Conservation (phyloP, 1,140 invertebrate species). For the Bactericera cockerelli region DNA sequence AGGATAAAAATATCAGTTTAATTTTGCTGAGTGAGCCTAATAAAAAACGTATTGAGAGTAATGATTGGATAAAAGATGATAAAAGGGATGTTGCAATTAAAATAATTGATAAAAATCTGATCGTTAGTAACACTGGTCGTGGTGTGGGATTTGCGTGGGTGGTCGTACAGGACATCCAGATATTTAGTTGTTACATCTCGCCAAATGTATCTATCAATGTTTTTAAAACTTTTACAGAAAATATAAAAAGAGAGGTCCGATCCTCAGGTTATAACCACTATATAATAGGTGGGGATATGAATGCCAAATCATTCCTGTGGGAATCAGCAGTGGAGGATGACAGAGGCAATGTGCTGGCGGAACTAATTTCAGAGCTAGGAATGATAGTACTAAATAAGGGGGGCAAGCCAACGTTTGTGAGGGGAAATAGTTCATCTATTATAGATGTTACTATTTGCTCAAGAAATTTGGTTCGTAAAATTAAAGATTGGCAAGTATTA, state of each 20-base stretch:
- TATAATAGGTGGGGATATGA: neutral
- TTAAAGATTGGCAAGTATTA: neutral
- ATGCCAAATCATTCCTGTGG: neutral
- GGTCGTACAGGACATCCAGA: neutral
- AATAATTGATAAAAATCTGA: neutral
- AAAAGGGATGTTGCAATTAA: neutral
- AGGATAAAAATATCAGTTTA: neutral
- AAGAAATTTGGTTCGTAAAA: neutral
- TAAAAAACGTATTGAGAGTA: neutral
- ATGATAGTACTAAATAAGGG: neutral
- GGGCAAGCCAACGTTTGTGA: neutral
- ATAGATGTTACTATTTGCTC: neutral
- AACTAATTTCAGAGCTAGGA: neutral
- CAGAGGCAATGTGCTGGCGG: neutral
- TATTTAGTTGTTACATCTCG: neutral
- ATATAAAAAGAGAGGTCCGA: neutral
- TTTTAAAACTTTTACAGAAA: neutral
- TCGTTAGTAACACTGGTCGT: neutral
- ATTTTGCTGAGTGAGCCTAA: neutral
- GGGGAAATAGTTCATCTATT: neutral
- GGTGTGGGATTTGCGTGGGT: neutral
- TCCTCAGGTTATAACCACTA: neutral
- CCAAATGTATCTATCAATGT: neutral
- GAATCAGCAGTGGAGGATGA: neutral
- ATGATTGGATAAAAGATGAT: too few relatives aligned